Evolutionary conservation across 2,113 vertebrate genomes (phyloP), one percentile per base, ranked within the genome.

Genomic region (Malurus alboscapulatus): DNA sequence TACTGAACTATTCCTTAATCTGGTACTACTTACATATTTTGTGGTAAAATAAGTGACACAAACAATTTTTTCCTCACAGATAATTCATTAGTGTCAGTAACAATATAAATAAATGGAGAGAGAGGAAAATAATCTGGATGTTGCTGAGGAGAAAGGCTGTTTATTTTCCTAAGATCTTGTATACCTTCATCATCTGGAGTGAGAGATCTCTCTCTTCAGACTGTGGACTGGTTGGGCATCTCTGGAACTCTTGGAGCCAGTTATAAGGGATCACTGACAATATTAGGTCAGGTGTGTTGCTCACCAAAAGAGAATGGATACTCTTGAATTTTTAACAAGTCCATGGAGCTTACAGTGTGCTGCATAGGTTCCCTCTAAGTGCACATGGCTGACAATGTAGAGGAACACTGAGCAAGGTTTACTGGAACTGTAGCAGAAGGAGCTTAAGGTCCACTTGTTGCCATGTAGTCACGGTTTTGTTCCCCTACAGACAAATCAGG

Each of bases 401-500:
- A 29, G 71, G 13, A 80, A 29, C 14, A 7, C 24, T 80, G n/a
- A 73, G 20, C 8, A 54, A 27, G 34, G 58, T 61, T 45, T 76
- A 42, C 20, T 62, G 51, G 22, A 76, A 54, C 11, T 25, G 32
- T 40, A 54, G 38, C 38, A 62, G 55, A 58, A 42, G 25, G 34
- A 81, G 8, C 5, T 29, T 58, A 71, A 20, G 12, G 24, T 47
- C 18, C 11, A 1, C 7, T 73, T 80, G n/a, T 38, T 62, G 54
- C 71, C 15, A 0, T 32, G 12, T 29, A 21, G 44, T 20, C 38
- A 45, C 24, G 36, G 20, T 74, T 4, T 42, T 80, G 27, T 62
- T 6, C 30, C 14, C 3, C 4, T 11, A 32, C 19, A 53, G 54
- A 79, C 11, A 48, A 34, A 55, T 4, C 0, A 1, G 32, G 44